Evolutionary conservation across 2,113 vertebrate species (phyloP).

Genomic region (Clarias macrocephalus): DNA sequence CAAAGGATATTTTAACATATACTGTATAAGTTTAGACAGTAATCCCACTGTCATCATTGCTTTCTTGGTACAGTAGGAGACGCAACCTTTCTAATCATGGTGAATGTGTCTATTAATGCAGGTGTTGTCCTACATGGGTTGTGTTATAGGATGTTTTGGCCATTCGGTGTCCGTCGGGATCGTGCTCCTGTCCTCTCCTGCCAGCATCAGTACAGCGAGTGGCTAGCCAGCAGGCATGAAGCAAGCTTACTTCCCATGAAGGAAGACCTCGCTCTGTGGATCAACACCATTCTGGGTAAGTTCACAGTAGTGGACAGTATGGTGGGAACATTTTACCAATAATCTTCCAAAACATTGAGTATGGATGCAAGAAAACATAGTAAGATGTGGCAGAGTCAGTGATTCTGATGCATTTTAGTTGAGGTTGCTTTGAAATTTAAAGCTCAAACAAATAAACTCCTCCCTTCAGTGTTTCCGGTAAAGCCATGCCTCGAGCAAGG

Average conservation of each 20-base stretch:
- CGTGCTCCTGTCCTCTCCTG: constrained; percentile 88
- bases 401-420: neutral
- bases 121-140: neutral
- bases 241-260: constrained; percentile 95
- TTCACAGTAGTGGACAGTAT: neutral
- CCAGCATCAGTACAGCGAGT: constrained; percentile 91
- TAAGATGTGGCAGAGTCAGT: neutral
- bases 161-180: constrained; percentile 58
- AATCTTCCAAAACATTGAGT: neutral
- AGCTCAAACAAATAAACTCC: constrained; percentile 14
- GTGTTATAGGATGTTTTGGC: constrained; percentile 72
- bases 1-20: neutral
- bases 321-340: neutral
- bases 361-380: neutral
- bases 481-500: neutral
- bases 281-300: constrained; percentile 88
- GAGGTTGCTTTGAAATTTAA: constrained; percentile 21
- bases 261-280: constrained; percentile 93
- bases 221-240: constrained; percentile 91
- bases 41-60: too few relatives aligned
- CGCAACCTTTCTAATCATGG: neutral
- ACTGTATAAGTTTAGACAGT: neutral
- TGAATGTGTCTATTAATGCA: neutral
- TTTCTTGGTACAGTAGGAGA: neutral
- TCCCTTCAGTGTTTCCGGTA: too few relatives aligned